A percentile compares a stretch with the other conserved stretches of the same genome.
phyloP scores from a whole-genome alignment of 2,888 invertebrate genomes.

The Alloplasta piceator region DNA sequence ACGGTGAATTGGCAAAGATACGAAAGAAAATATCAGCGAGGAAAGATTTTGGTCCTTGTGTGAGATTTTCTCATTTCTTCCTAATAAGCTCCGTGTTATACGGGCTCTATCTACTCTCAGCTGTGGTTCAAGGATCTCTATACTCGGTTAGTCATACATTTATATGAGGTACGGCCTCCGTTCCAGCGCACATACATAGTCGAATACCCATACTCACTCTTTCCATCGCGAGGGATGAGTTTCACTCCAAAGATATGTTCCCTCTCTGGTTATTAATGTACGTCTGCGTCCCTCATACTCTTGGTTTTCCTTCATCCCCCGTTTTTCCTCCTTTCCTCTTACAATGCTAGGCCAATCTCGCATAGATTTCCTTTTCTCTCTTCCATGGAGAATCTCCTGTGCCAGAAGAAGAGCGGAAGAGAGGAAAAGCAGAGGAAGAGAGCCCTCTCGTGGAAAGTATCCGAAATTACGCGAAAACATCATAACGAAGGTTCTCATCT shows the following conservation, averaged over 20 bases:
- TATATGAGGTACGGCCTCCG: slow-evolving; percentile 77
- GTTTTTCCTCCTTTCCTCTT: slow-evolving; percentile 41
- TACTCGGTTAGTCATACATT: slow-evolving; percentile 80
- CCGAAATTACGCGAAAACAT: slow-evolving; percentile 76
- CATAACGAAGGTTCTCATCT: slow-evolving; percentile 74
- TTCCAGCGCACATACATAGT: slow-evolving; percentile 11
- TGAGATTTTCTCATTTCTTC: slow-evolving; percentile 60
- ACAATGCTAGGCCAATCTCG: slow-evolving; percentile 47
- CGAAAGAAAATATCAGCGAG: slow-evolving; percentile 58
- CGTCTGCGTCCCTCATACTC: slow-evolving; percentile 75
- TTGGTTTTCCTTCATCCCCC: slow-evolving; percentile 12
- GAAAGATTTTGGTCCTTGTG: slow-evolving; percentile 50
- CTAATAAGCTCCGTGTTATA: slow-evolving; percentile 65
- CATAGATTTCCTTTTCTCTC: neutral
- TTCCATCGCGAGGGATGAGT: slow-evolving; percentile 69
- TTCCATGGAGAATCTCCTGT: slow-evolving; percentile 30
- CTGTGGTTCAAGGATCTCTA: slow-evolving; percentile 61
- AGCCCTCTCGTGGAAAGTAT: slow-evolving; percentile 67
- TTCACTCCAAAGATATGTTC: slow-evolving; percentile 77
- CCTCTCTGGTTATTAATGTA: slow-evolving; percentile 81
- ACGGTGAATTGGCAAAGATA: neutral
- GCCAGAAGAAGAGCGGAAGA: slow-evolving; percentile 6
- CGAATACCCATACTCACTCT: slow-evolving; percentile 54
- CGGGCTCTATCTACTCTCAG: neutral
- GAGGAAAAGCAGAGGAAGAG: too few species aligned